phyloP scores from a whole-genome alignment of 2,888 invertebrate genomes.

The Amphipoea lucens region DNA sequence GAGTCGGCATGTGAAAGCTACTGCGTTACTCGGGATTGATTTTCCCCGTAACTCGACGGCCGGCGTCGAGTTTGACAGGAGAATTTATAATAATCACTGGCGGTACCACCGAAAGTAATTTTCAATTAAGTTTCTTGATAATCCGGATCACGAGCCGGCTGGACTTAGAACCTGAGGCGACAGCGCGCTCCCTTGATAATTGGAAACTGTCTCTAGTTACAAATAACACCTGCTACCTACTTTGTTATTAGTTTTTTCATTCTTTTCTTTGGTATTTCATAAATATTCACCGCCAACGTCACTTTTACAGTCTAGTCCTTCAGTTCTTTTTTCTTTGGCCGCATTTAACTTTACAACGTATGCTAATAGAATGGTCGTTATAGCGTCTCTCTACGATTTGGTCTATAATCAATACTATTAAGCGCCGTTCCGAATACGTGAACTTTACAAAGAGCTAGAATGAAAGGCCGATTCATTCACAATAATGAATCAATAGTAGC shows the following conservation, averaged over 20 bases:
- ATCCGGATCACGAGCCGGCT: conserved; percentile 82
- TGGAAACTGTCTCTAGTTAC: conserved; percentile 84
- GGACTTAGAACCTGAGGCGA: conserved; percentile 81
- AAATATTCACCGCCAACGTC: conserved; percentile 54
- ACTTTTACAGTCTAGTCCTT: conserved; percentile 61
- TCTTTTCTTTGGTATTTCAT: conserved; percentile 59
- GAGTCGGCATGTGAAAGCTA: conserved; percentile 76
- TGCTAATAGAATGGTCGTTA: conserved; percentile 77
- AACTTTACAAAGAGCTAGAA: conserved; percentile 76
- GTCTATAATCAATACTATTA: conserved; percentile 81
- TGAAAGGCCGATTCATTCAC: conserved; percentile 88
- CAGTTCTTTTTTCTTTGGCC: conserved; percentile 65
- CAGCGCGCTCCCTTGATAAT: conserved; percentile 81
- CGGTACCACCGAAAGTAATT: conserved; percentile 85
- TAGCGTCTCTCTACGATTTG: conserved; percentile 79
- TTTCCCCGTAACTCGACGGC: conserved; percentile 73
- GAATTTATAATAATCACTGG: conserved; percentile 84
- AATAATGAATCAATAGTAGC: conserved; percentile 84
- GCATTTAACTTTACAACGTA: conserved; percentile 63
- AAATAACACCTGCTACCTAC: conserved; percentile 77
- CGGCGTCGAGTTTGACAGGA: conserved; percentile 79
- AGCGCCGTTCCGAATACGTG: conserved; percentile 75
- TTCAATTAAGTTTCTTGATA: conserved; percentile 88
- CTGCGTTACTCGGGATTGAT: conserved; percentile 78
- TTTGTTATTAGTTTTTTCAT: conserved; percentile 61